Base-by-base conservation (phyloP, 2,113 vertebrate genomes). In the Hemibagrus wyckioides region DNA sequence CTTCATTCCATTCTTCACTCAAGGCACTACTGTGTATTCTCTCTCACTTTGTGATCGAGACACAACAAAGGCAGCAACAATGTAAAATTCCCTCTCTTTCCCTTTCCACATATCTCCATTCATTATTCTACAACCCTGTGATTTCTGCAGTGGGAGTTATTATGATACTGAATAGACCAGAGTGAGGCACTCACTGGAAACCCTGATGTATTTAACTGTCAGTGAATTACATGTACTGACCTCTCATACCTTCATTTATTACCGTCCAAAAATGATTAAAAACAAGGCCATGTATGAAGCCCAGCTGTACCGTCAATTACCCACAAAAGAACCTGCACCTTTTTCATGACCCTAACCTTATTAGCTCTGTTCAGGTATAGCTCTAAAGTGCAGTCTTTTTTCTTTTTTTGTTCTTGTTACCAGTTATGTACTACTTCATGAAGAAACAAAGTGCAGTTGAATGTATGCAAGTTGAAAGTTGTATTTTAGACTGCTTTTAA, bases 21-120 rank as follows among this genome's bases (percentile, higher is more conserved):
- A 86, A 67, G 92, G 92, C 88, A 39, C 61, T 30, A 88, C 91
- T 92, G 93, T 93, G 92, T 89, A 90, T 94, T 94, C 93, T 91
- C 15, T 75, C 73, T 41, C 36, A 23, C 36, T 73, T 41, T 25
- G 69, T 25, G 21, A 73, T 73, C 19, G 36, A 73, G 36, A 41
- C 19, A 73, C 7, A 41, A 36, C 36, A 8, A 19, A 73, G 36
- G 19, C 36, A 41, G 69, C 69, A 73, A 41, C 36, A 41, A 41
- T 41, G 36, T 21, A 36, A 69, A 69, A 19, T 69, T 23, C 30
- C 85, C 54, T 54, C 44, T 80, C 52, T 50, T 21, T 54, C 30
- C 33, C 7, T 67, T 50, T 61, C 25, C 17, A 21, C 36, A 7
- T 84, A 28, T 25, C 19, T 36, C 41, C 8, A 17, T 80, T 25